phyloP scores from a whole-genome alignment of 2,113 vertebrate species.

The Oncorhynchus kisutch region DNA sequence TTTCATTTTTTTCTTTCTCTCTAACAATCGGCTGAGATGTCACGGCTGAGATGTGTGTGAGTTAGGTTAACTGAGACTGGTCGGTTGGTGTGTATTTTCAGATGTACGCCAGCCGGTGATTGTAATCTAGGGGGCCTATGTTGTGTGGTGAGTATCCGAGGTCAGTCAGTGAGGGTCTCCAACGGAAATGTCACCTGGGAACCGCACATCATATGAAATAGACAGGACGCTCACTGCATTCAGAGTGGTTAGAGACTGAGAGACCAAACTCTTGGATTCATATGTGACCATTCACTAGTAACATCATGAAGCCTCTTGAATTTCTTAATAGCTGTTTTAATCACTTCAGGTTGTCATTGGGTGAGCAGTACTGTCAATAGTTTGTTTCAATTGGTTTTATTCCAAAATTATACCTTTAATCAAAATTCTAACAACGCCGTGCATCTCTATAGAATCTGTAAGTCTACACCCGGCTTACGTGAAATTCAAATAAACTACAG shows the following conservation, averaged over 20 bases:
- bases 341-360: neutral
- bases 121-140: conserved; percentile 11
- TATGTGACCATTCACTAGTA: neutral
- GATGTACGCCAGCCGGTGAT: neutral
- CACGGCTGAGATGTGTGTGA: neutral
- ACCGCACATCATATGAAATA: neutral
- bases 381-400: neutral
- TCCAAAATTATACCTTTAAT: neutral
- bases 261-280: neutral
- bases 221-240: neutral
- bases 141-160: conserved; percentile 31
- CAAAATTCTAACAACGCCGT: neutral
- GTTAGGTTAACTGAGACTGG: conserved; percentile 18
- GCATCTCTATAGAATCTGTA: neutral
- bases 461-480: conserved; percentile 3
- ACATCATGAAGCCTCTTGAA: neutral
- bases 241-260: neutral
- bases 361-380: neutral
- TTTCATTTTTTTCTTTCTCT: conserved; percentile 47
- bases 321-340: neutral
- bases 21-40: conserved; percentile 25
- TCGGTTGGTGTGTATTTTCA: neutral
- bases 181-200: neutral
- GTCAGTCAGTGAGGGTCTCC: conserved; percentile 12
- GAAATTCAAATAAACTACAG: neutral